Conservation (phyloP, 2,797 vertebrate species). For the Macropodus opercularis region DNA sequence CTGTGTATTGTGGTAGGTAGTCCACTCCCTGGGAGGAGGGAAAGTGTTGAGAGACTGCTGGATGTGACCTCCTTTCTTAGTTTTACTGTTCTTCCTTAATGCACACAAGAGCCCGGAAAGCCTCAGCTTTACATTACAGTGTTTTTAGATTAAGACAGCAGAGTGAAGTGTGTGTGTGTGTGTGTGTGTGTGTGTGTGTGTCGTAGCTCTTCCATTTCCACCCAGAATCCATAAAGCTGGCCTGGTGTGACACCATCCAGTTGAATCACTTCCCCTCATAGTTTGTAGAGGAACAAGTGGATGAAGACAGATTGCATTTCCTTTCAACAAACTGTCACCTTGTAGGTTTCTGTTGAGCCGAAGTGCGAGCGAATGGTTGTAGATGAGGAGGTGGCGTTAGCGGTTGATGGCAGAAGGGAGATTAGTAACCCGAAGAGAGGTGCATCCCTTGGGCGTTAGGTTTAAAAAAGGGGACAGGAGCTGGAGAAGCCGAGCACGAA, state of each 20-base stretch:
- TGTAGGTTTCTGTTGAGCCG: conserved; percentile 55
- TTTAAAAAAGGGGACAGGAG: conserved; percentile 47
- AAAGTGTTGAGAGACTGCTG: conserved; percentile 11
- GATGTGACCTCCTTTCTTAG: conserved; percentile 49
- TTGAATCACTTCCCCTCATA: conserved; percentile 65
- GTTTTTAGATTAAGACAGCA: conserved; percentile 37
- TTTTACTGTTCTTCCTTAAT: conserved; percentile 38
- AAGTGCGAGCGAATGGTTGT: conserved; percentile 28
- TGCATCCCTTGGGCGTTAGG: conserved; percentile 54
- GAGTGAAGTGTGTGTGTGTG: conserved; percentile 3
- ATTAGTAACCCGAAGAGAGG: conserved; percentile 62
- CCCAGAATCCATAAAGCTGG: conserved; percentile 28
- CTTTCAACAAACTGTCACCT: conserved; percentile 65
- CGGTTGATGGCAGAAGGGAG: conserved; percentile 33
- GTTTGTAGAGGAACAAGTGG: conserved; percentile 64
- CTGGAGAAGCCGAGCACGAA: conserved; percentile 42
- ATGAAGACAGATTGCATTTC: conserved; percentile 60
- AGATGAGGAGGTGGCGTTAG: conserved; percentile 21
- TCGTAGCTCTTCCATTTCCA: conserved; percentile 1
- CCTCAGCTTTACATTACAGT: conserved; percentile 30
- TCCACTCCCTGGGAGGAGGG: conserved; percentile 26
- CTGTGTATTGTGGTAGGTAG: conserved; percentile 20
- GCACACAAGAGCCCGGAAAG: conserved; percentile 4
- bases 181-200: background rate
- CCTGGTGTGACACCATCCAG: conserved; percentile 9